Percentiles rank a stretch among this genome's conserved stretches.
Evolutionary conservation across 2,797 vertebrate species (phyloP).

Genomic region (Sebastes nivosus): DNA sequence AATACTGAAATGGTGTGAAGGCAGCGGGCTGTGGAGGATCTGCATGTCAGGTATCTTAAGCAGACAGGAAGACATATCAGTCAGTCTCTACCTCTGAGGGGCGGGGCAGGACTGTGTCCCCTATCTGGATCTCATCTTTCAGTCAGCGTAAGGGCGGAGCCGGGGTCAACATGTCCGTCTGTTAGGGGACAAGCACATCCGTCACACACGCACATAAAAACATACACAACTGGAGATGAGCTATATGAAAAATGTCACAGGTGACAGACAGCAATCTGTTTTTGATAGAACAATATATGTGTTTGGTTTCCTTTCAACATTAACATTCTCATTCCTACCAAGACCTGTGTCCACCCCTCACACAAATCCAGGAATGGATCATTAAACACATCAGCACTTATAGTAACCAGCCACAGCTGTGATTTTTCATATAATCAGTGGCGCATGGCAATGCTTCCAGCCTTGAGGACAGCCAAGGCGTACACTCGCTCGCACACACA

Average conservation of each 20-base stretch:
- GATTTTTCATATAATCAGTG: conserved; percentile 73
- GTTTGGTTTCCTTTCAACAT: conserved; percentile 48
- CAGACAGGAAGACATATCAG: conserved; percentile 53
- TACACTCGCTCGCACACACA: conserved; percentile 49
- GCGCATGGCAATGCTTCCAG: conserved; percentile 66
- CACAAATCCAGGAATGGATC: conserved; percentile 64
- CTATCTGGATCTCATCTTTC: conserved; percentile 45
- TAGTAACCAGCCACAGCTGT: conserved; percentile 65
- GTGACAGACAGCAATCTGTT: conserved; percentile 27
- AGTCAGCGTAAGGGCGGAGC: conserved; percentile 25
- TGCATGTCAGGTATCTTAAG: conserved; percentile 46
- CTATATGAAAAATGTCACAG: conserved; percentile 14
- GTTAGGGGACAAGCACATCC: conserved; percentile 32
- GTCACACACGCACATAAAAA: conserved; percentile 28
- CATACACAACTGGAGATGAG: not conserved
- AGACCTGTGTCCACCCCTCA: conserved; percentile 51
- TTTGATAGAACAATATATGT: conserved; percentile 56
- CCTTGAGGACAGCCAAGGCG: conserved; percentile 61
- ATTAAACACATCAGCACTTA: conserved; percentile 71
- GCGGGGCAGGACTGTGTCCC: conserved; percentile 17
- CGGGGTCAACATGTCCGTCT: conserved; percentile 30
- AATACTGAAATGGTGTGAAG: conserved; percentile 34
- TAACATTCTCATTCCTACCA: conserved; percentile 40
- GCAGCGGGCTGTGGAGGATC: conserved; percentile 45
- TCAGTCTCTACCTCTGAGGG: conserved; percentile 35